phyloP scores from a whole-genome alignment of 2,797 vertebrate genomes.

The Rhinoraja longicauda region DNA sequence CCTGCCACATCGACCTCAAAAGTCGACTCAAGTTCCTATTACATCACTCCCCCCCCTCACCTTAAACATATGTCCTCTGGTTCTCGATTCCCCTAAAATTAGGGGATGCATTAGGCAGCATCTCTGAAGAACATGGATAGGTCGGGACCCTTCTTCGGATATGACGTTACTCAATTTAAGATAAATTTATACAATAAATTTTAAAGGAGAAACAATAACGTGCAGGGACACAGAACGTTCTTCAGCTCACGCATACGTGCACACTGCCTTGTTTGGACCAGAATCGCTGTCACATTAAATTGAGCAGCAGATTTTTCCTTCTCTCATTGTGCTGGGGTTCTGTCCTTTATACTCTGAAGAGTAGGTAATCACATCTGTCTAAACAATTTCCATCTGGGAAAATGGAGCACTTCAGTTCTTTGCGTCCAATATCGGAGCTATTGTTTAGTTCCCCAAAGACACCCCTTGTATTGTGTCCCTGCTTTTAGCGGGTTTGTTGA shows the following conservation, averaged over 20 bases:
- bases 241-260: not conserved
- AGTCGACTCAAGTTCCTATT: too few species aligned
- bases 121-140: too few species aligned
- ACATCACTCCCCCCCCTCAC: too few species aligned
- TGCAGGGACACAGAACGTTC: not conserved
- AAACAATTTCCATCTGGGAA: not conserved
- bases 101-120: too few species aligned
- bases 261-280: not conserved
- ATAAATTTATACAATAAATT: not conserved
- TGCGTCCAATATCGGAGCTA: not conserved
- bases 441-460: not conserved
- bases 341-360: not conserved
- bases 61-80: too few species aligned
- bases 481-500: too few species aligned
- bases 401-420: constrained; percentile 16
- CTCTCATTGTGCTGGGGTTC: not conserved
- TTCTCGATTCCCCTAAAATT: too few species aligned
- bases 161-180: not conserved
- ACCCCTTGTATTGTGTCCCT: not conserved
- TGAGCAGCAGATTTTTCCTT: not conserved
- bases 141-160: too few species aligned
- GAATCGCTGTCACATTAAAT: not conserved
- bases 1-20: too few species aligned
- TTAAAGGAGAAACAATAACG: not conserved
- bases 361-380: not conserved